phyloP scores from a whole-genome alignment of 2,113 vertebrate species.

The Xyrauchen texanus region DNA sequence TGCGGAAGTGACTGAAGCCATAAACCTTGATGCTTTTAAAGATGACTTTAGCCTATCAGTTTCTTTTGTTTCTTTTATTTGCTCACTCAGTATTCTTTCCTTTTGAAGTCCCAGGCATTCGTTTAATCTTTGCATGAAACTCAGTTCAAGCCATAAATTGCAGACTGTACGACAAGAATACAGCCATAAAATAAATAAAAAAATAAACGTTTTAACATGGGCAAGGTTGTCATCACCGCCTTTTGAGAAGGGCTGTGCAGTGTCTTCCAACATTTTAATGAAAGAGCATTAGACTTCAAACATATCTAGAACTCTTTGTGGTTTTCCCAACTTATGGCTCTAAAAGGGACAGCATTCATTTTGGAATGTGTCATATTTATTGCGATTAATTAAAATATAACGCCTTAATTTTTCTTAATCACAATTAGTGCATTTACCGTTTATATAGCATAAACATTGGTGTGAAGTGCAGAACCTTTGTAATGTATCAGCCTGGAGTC shows the following conservation, averaged over 20 bases:
- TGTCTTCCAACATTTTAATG: conserved; percentile 7
- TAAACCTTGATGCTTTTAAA: conserved; percentile 19
- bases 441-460: no score
- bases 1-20: not conserved
- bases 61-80: conserved; percentile 10
- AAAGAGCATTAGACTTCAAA: conserved; percentile 30
- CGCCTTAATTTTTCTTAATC: no score
- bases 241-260: conserved; percentile 1
- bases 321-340: not conserved
- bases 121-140: conserved; percentile 29
- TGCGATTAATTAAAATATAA: not conserved
- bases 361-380: conserved; percentile 8
- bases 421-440: no score
- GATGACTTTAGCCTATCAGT: conserved; percentile 29
- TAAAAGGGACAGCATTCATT: conserved; percentile 6
- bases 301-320: conserved; percentile 8
- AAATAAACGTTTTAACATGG: no score
- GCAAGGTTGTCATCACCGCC: conserved; percentile 37
- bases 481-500: no score
- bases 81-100: not conserved
- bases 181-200: not conserved
- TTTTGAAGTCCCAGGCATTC: not conserved
- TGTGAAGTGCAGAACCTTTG: no score
- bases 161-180: not conserved
- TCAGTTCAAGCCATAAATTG: conserved; percentile 23